Evolutionary conservation across 1,140 invertebrate genomes (phyloP).

Genomic region (Danaus melanippus): DNA sequence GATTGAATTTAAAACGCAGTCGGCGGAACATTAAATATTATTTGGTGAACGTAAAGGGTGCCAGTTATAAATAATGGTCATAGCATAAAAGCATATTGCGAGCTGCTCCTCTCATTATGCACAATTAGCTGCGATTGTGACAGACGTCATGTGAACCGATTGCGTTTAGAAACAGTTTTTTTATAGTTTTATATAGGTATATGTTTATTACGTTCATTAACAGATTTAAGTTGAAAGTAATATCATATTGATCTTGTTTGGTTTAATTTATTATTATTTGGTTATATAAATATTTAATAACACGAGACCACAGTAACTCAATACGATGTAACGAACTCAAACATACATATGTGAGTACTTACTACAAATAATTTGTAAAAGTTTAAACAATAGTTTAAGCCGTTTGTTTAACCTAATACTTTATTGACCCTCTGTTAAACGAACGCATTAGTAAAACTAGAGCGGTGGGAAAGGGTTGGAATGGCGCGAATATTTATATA

Average conservation of each 20-base stretch:
- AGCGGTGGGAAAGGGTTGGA: slow-evolving; percentile 68
- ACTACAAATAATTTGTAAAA: slow-evolving; percentile 51
- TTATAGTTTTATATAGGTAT: no score
- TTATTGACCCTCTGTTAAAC: slow-evolving; percentile 47
- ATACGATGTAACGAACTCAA: no score
- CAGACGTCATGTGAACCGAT: slow-evolving; percentile 61
- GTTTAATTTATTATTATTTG: no score
- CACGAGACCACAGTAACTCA: no score
- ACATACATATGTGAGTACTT: neutral
- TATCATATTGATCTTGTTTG: no score
- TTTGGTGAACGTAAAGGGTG: slow-evolving; percentile 51
- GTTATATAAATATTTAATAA: no score
- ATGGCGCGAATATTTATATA: slow-evolving; percentile 56
- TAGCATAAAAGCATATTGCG: slow-evolving; percentile 65
- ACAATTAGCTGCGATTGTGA: slow-evolving; percentile 71
- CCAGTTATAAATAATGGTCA: slow-evolving; percentile 58
- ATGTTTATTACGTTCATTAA: no score
- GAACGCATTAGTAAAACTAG: slow-evolving; percentile 69
- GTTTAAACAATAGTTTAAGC: slow-evolving; percentile 50
- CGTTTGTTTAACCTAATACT: slow-evolving; percentile 53
- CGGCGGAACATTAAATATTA: slow-evolving; percentile 66
- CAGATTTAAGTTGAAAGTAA: no score
- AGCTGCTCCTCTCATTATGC: slow-evolving; percentile 64
- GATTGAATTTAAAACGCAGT: slow-evolving; percentile 39
- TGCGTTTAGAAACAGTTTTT: slow-evolving; percentile 26